Evolutionary conservation across 2,888 invertebrate genomes (phyloP).

Genomic region (Tenthredo distinguenda): DNA sequence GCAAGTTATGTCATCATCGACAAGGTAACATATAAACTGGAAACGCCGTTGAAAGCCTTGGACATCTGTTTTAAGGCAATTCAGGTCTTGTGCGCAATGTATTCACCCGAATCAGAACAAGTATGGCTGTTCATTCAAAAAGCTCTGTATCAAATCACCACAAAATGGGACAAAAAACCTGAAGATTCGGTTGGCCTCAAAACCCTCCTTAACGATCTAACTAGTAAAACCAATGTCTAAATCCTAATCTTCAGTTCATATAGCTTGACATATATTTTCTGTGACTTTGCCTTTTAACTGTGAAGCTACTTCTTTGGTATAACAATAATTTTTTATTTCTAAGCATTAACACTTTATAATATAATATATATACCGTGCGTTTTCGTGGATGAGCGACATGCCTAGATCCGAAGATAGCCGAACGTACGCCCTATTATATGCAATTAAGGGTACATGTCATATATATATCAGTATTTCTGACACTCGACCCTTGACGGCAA

Average conservation of each 20-base stretch:
- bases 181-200: background rate
- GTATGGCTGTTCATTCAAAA: background rate
- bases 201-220: background rate
- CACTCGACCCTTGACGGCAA: too few relatives aligned
- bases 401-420: too few relatives aligned
- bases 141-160: background rate
- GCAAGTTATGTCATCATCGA: background rate
- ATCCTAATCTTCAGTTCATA: background rate
- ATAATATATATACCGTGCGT: too few relatives aligned
- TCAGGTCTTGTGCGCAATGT: background rate
- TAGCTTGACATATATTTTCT: too few relatives aligned
- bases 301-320: background rate
- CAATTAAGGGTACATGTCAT: too few relatives aligned
- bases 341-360: background rate
- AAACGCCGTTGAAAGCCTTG: background rate
- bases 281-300: background rate
- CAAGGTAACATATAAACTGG: background rate
- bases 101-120: background rate
- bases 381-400: too few relatives aligned
- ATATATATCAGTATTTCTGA: too few relatives aligned
- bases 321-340: background rate
- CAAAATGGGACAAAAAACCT: background rate
- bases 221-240: background rate
- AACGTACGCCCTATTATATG: too few relatives aligned
- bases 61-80: background rate